A percentile compares a stretch with the other conserved stretches of the same genome.
Evolutionary conservation across 2,797 vertebrate species (phyloP).

Genomic region (Argyrosomus regius): DNA sequence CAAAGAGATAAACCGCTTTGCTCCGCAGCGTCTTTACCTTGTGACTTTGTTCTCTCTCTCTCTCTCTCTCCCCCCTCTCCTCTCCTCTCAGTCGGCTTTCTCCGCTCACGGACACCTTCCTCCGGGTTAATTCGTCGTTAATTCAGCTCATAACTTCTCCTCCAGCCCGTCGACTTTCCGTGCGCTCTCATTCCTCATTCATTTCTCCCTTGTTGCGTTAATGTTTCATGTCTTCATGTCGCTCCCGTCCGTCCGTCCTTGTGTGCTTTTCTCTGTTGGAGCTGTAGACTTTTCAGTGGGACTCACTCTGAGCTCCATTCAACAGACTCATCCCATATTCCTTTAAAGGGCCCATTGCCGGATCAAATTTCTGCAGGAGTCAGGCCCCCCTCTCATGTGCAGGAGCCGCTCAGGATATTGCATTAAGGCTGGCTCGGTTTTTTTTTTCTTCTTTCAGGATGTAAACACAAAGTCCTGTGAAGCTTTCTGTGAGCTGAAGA

Average conservation of each 20-base stretch:
- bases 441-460: conserved; percentile 51
- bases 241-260: conserved; percentile 1
- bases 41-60: conserved; percentile 64
- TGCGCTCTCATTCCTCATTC: conserved; percentile 50
- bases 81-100: conserved; percentile 45
- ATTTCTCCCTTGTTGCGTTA: conserved; percentile 18
- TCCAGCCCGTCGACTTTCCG: conserved; percentile 24
- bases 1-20: neutral
- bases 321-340: conserved; percentile 85
- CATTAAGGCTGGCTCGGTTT: conserved; percentile 67
- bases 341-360: conserved; percentile 86
- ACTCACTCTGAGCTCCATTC: conserved; percentile 79
- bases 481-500: conserved; percentile 26
- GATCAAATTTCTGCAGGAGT: conserved; percentile 83
- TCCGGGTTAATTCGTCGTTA: conserved; percentile 54
- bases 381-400: conserved; percentile 68
- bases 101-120: conserved; percentile 70
- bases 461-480: conserved; percentile 56
- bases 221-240: conserved; percentile 20
- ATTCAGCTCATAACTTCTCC: conserved; percentile 60
- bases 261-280: conserved; percentile 49
- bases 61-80: conserved; percentile 2
- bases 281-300: conserved; percentile 58
- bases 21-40: conserved; percentile 75
- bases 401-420: conserved; percentile 78